These are phyloP conservation scores for Isichthys henryi DNA, from an alignment of 2,113 vertebrate species.

Conservation along the genomic window DNA sequence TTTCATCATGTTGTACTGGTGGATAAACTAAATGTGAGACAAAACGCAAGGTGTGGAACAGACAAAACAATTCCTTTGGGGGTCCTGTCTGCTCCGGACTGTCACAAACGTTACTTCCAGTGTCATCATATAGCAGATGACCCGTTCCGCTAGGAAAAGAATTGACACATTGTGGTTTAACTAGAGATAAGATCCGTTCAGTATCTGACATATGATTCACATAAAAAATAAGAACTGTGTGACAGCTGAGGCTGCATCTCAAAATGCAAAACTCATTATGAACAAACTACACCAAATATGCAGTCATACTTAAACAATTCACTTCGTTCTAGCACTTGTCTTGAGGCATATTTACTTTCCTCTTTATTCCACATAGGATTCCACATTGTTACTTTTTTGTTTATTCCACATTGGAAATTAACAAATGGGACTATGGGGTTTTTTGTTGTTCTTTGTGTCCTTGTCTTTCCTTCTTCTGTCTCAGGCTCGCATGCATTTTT, in stretches of 20 bases:
- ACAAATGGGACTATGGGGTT: not conserved
- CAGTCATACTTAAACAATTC: not conserved
- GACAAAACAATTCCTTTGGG: not conserved
- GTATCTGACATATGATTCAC: not conserved
- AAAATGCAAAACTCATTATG: not conserved
- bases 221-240: not conserved
- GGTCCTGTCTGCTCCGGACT: not conserved
- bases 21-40: not conserved
- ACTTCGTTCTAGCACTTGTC: not conserved
- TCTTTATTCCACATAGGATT: not conserved
- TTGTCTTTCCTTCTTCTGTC: not conserved
- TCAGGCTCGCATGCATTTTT: not conserved
- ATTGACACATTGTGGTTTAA: not conserved
- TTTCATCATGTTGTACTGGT: not conserved
- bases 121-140: not conserved
- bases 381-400: not conserved
- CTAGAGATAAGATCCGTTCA: not conserved
- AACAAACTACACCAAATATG: not conserved
- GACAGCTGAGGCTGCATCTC: not conserved
- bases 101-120: not conserved
- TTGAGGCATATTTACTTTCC: not conserved
- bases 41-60: not conserved
- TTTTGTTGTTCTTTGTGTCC: not conserved
- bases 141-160: not conserved
- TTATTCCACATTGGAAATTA: not conserved